Percentiles rank a stretch among this genome's conserved stretches.
These are phyloP conservation scores for Caenorhabditis latens DNA, from an alignment of 1,140 invertebrate species.

Conservation along the genomic window DNA sequence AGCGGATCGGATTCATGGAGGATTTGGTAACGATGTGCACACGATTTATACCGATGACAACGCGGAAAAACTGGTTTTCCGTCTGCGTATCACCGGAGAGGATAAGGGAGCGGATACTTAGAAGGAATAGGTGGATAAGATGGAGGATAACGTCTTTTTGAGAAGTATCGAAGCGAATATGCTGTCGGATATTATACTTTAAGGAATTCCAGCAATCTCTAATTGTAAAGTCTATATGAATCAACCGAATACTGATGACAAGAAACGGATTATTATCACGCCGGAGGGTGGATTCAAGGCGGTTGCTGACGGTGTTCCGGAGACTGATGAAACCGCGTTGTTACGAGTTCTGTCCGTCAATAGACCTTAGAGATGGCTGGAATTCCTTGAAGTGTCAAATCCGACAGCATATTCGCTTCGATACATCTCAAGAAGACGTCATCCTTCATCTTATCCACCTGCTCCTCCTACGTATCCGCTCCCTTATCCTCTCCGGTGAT, in stretches of 20 bases:
- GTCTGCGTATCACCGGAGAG: conserved; percentile 97
- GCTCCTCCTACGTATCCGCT: conserved; percentile 85
- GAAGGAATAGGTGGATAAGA: conserved; percentile 96
- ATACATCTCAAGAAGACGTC: conserved; percentile 98
- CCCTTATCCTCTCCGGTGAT: conserved; percentile 97
- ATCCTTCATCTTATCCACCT: conserved; percentile 99
- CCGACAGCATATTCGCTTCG: conserved; percentile 97
- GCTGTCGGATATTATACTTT: conserved; percentile 97
- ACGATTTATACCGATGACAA: no score
- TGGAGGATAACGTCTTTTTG: conserved; percentile 99
- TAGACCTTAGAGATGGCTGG: conserved; percentile 86
- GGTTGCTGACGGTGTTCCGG: conserved; percentile 98
- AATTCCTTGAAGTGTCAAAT: conserved; percentile 93
- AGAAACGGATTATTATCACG: conserved; percentile 96
- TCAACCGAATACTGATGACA: conserved; percentile 96
- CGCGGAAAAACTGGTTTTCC: conserved; percentile 96
- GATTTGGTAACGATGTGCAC: no score
- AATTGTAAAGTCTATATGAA: conserved; percentile 99
- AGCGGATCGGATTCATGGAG: no score
- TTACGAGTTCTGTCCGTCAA: conserved; percentile 97
- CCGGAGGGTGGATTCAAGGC: conserved; percentile 98
- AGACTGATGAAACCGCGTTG: conserved; percentile 98
- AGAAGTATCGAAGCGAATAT: conserved; percentile 98
- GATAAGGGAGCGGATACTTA: conserved; percentile 86
- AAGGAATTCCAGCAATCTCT: conserved; percentile 83